A percentile compares a stretch with the other conserved stretches of the same genome.
These are phyloP conservation scores for Stigmatopora argus DNA, from an alignment of 2,113 vertebrate genomes.

Conservation along the genomic window DNA sequence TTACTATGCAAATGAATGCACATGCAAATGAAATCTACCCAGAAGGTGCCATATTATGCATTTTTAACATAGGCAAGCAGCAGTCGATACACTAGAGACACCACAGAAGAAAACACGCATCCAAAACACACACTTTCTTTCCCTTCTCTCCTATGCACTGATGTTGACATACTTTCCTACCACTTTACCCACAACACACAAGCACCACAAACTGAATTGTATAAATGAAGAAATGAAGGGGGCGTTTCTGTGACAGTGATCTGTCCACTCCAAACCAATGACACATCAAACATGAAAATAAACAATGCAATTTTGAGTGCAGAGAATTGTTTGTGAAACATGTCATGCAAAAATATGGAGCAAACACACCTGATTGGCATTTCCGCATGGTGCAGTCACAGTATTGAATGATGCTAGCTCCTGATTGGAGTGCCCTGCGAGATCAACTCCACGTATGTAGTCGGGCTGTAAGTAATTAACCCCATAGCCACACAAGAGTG, in stretches of 20 bases:
- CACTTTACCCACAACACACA: constrained; percentile 33
- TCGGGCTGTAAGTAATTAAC: background rate
- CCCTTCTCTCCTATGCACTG: constrained; percentile 14
- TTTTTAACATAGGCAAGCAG: constrained; percentile 43
- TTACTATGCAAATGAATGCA: constrained; percentile 35
- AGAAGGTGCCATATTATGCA: constrained; percentile 39
- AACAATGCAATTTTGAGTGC: background rate
- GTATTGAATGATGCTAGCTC: background rate
- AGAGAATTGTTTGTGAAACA: background rate
- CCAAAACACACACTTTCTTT: constrained; percentile 1
- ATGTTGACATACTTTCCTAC: constrained; percentile 45
- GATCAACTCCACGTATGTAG: background rate
- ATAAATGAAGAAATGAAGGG: constrained; percentile 21
- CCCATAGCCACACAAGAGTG: background rate
- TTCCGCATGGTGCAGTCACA: background rate
- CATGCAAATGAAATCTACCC: constrained; percentile 50
- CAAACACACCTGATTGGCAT: background rate
- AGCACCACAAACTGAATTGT: constrained; percentile 18
- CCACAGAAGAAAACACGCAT: constrained; percentile 11
- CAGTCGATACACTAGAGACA: constrained; percentile 22
- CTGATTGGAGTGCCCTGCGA: background rate
- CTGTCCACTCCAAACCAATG: constrained; percentile 6
- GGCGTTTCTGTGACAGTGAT: constrained; percentile 9
- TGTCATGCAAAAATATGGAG: background rate
- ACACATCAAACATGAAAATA: background rate